These are phyloP conservation scores for Lontra canadensis DNA, from an alignment of 2,113 vertebrate genomes.

Conservation along the genomic window DNA sequence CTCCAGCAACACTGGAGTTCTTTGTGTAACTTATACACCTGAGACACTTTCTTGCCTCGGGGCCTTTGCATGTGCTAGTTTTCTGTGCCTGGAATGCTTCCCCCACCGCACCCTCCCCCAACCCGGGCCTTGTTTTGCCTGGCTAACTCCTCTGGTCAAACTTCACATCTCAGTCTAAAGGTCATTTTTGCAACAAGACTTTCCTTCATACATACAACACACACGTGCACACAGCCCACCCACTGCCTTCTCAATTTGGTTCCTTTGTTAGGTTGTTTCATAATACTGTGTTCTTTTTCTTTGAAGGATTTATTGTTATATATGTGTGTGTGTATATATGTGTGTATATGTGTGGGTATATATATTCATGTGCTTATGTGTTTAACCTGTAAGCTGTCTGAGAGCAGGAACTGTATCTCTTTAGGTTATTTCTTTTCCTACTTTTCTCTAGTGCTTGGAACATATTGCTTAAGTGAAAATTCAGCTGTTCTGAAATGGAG, in stretches of 20 bases:
- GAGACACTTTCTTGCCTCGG: background rate
- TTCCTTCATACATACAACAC: background rate
- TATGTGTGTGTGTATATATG: background rate
- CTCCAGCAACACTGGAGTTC: background rate
- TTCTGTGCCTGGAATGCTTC: background rate
- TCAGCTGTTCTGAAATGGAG: conserved; percentile 3
- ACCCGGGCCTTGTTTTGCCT: background rate
- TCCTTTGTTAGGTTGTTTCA: conserved; percentile 37
- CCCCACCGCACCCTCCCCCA: background rate
- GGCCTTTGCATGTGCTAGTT: background rate
- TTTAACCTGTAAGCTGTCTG: background rate
- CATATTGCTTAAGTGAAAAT: conserved; percentile 21
- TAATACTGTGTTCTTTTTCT: conserved; percentile 20
- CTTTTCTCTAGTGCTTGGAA: background rate
- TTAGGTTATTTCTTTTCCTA: background rate
- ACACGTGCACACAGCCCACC: background rate
- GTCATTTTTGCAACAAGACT: background rate
- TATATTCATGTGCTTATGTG: background rate
- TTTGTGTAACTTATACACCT: background rate
- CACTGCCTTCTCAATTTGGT: background rate
- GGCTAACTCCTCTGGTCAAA: background rate
- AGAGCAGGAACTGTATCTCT: conserved; percentile 13
- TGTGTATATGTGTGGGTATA: background rate
- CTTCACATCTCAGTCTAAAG: background rate
- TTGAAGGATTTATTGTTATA: background rate